Base-by-base conservation (phyloP, 2,888 invertebrate genomes). In the Microctonus brassicae region DNA sequence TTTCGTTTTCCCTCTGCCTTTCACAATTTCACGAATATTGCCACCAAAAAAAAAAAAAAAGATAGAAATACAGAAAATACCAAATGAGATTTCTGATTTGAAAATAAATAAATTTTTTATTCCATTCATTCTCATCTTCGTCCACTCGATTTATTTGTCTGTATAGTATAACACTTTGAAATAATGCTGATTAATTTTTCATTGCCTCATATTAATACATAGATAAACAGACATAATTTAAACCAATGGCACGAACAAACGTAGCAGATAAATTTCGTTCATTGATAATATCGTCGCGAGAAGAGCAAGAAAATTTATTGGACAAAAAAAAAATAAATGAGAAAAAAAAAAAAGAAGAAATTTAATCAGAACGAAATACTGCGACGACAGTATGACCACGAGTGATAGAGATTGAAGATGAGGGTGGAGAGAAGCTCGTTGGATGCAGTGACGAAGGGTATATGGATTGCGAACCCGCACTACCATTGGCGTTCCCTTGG, bases 331-430 rank as follows among this genome's bases (percentile, higher is more conserved):
- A 61, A 36, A 39, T 17, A 34, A 26, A 47, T 2, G 33, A 47
- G 47, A 63, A 29, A 20, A 20, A 24, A 61, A 36, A 61, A 42
- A 34, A 26, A n/a, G n/a, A 47, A 17, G 33, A 47, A 63, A 63
- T 63, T 63, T 63, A 63, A 63, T 63, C 63, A 63, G 63, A 29
- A 63, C 29, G 47, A 63, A 63, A 63, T 63, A 63, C 6, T 22
- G 13, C 26, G 22, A 47, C 47, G 33, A 4, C 24, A 61, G 47
- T 47, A 17, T 42, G 34, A 33, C 17, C 61, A 61, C 58, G 58
- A 58, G 42, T 53, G 33, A 53, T 33, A 47, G 64, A 52, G 64
- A 65, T 65, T 65, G 64, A 52, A 65, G 39, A 60, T 47, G 47
- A 42, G 33, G 22, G 22, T 60, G 26, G 34, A 20, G 22, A 24